Base-by-base conservation (phyloP, 2,113 vertebrate species). In the Mustelus asterias region DNA sequence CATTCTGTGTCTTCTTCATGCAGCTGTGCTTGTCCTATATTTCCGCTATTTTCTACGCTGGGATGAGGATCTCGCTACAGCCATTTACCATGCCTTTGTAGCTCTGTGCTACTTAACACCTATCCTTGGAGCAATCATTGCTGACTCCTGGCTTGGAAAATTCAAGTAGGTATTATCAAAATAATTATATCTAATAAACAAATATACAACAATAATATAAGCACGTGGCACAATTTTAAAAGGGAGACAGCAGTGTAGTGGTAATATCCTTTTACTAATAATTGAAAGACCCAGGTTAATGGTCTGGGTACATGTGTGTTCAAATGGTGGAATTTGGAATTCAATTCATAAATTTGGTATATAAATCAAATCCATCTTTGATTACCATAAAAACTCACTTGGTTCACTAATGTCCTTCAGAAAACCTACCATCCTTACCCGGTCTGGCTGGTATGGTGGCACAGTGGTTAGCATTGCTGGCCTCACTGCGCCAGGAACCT, bases 121-220 rank as follows among this genome's bases (percentile, higher is more conserved):
- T 0, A 98, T 99, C 96, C 97, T 99, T 0, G 99, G 99, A 69
- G 99, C 99, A 0, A 97, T 99, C 9, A 96, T 99, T 33, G 99
- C 99, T 0, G 99, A 99, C 96, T 99, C 99, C 1, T 99, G 98
- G 98, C 98, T 99, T 96, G 99, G 99, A 95, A 99, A 99, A 97
- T 99, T 99, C 96, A 98, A 98, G 99, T 99, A 97, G 98, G 99
- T 98, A 13, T 0, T 78, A 95, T 48, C 22, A 67, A 24, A 5
- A 2, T 29, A 48, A 76, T 58, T 29, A 29, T 13, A 33, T 33
- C 29, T 65, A 1, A 37, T n/a, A n/a, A 92, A 1, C 16, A 92
- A 65, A n/a, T n/a, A n/a, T 65, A n/a, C 41, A 37, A 83, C 29
- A 13, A 33, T 33, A 20, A 18, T 83, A 37, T 41, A 18, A 18